Percentiles rank a stretch among this genome's conserved stretches.
Conservation (phyloP, 2,888 invertebrate genomes). For the Ferdinandea cuprea region DNA sequence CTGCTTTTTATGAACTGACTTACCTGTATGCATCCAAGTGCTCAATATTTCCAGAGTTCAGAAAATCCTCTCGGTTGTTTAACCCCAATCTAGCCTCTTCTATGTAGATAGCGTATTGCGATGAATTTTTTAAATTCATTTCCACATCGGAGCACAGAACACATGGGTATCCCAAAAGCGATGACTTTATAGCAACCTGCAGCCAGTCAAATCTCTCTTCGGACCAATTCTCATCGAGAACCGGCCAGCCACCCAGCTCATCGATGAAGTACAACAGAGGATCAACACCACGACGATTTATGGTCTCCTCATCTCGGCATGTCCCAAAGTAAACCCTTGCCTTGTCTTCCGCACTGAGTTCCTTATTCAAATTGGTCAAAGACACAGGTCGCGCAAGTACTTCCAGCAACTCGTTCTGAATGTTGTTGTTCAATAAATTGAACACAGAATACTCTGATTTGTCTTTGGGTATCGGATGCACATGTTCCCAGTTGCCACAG, state of each 20-base stretch:
- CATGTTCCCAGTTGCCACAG: conserved; percentile 70
- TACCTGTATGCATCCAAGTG: conserved; percentile 70
- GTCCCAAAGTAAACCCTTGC: conserved; percentile 57
- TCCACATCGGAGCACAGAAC: conserved; percentile 50
- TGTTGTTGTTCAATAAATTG: conserved; percentile 56
- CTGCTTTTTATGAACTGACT: background rate
- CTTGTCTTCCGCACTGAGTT: conserved; percentile 64
- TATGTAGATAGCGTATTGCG: conserved; percentile 57
- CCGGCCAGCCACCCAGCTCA: conserved; percentile 69
- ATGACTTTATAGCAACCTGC: conserved; percentile 51
- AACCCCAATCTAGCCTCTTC: conserved; percentile 55
- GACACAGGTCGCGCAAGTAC: conserved; percentile 50
- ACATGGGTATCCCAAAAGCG: conserved; percentile 26
- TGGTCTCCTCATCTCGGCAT: conserved; percentile 56
- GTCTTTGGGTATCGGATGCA: conserved; percentile 71
- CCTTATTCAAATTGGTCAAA: conserved; percentile 12
- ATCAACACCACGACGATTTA: conserved; percentile 54
- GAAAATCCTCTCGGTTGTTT: conserved; percentile 61
- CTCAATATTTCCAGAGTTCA: conserved; percentile 41
- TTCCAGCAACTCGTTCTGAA: conserved; percentile 57
- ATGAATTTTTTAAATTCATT: conserved; percentile 62
- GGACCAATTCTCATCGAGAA: conserved; percentile 68
- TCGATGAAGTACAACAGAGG: conserved; percentile 69
- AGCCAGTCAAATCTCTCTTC: conserved; percentile 62
- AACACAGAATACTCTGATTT: conserved; percentile 61